Evolutionary conservation across 2,888 invertebrate genomes (phyloP).

Genomic region (Polymixis flavicincta): DNA sequence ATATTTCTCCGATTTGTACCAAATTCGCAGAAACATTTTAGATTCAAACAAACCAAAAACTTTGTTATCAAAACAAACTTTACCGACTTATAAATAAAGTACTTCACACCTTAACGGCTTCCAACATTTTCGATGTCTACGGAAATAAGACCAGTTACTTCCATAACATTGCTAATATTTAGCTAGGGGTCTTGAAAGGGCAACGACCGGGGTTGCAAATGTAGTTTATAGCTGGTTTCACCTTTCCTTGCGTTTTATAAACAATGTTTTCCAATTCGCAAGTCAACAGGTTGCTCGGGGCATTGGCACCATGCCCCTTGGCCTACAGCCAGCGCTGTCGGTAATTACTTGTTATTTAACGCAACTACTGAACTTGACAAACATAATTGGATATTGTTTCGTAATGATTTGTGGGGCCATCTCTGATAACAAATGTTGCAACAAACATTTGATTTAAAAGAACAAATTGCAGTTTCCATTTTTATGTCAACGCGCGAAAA

Average conservation of each 20-base stretch:
- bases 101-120: constrained; percentile 10
- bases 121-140: constrained; percentile 11
- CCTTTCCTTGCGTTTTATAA: constrained; percentile 46
- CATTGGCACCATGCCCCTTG: constrained; percentile 84
- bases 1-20: too few species aligned
- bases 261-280: constrained; percentile 63
- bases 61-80: constrained; percentile 1
- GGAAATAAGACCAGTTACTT: constrained; percentile 3
- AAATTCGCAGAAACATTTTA: neutral
- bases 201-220: constrained; percentile 22
- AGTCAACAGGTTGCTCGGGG: constrained; percentile 82
- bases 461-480: constrained; percentile 14
- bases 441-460: constrained; percentile 11
- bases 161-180: neutral
- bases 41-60: constrained; percentile 7
- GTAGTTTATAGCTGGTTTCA: constrained; percentile 30
- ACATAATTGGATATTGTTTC: constrained; percentile 69
- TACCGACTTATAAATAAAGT: neutral
- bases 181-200: constrained; percentile 21
- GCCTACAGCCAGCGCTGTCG: constrained; percentile 78
- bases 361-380: constrained; percentile 76
- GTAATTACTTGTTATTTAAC: constrained; percentile 78
- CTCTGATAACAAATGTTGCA: constrained; percentile 17
- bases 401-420: constrained; percentile 47
- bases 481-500: constrained; percentile 1